Base-by-base conservation (phyloP, 2,113 vertebrate species). In the Coreoperca whiteheadi region DNA sequence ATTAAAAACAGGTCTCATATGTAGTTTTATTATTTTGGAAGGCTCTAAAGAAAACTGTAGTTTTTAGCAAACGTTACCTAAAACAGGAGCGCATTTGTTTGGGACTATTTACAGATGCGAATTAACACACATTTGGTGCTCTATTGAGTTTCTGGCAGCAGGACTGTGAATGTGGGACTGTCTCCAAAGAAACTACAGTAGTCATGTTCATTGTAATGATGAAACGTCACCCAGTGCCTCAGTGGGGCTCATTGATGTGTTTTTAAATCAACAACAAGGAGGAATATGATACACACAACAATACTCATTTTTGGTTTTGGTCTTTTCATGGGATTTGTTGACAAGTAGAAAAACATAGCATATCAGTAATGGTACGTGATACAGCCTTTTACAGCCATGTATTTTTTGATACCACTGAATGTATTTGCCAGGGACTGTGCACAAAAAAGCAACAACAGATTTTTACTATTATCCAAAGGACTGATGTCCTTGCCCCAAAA, bases 61-160 rank as follows among this genome's bases (percentile, higher is more conserved):
- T 46, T 11, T 53, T 75, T 39, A 28, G 21, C 7, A n/a, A 68
- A 37, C 20, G 0, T 18, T 46, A 16, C 32, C 6, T 34, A 34
- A 34, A 3, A 34, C 32, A 34, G 6, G 4, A 34, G 16, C 14
- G 16, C 1, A 39, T 25, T 51, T 48, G 50, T 48, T 4, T 1
- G 56, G 37, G 61, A 74, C 61, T 74, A 37, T 66, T 74, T 66
- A 66, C 60, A 28, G 50, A 4, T 2, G 20, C 9, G 68, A 50
- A 64, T 57, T 56, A 73, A 66, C 8, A 37, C 28, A 59, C n/a
- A 59, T 67, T 59, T 50, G 57, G 6, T 76, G 64, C 14, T 46
- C 16, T 32, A 11, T 7, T 60, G n/a, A 53, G 54, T 66, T 63
- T 25, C 30, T 41, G 34, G 28, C 56, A 46, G 6, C 59, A 50